Base-by-base conservation (phyloP, 2,113 vertebrate genomes). In the Neotragus pygmaeus region DNA sequence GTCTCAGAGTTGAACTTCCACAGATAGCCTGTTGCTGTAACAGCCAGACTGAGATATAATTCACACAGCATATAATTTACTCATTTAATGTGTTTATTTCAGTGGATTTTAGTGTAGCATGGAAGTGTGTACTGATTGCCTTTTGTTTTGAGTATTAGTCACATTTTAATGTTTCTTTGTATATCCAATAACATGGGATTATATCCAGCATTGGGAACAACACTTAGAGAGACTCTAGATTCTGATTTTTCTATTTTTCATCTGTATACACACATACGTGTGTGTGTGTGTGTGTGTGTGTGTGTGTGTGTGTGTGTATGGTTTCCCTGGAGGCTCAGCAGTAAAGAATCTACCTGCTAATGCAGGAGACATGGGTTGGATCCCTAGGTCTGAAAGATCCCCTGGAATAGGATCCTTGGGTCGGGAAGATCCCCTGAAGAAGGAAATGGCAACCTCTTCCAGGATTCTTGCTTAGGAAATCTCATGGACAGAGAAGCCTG, bases 81-180 rank as follows among this genome's bases (percentile, higher is more conserved):
- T 10, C 17, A 78, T 23, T 88, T 87, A 51, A 92, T 62, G 43
- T 77, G 17, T 58, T 14, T 43, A 36, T 82, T 75, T 95, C 55
- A 49, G 5, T 91, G 49, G 33, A 33, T 58, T 95, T 85, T 85
- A 66, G 47, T 89, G 36, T 25, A 47, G 43, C 85, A 13, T 43
- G 55, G 45, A 92, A 19, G 53, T 90, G 25, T 84, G 27, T 9
- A 14, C 30, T 55, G 62, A 75, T 49, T 78, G 60, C 49, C 70
- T 92, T 91, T 91, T 33, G 33, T 73, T 84, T 47, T 83, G 13
- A 84, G 28, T 73, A 45, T 88, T 33, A 57, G 86, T 88, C 55
- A 70, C 51, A 73, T 89, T 90, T 89, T 86, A 95, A 51, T 64
- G 28, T 96, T 94, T 92, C 43, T 88, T 78, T 94, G 25, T 77